phyloP scores from a whole-genome alignment of 2,888 invertebrate species.

The Hyalella azteca region DNA sequence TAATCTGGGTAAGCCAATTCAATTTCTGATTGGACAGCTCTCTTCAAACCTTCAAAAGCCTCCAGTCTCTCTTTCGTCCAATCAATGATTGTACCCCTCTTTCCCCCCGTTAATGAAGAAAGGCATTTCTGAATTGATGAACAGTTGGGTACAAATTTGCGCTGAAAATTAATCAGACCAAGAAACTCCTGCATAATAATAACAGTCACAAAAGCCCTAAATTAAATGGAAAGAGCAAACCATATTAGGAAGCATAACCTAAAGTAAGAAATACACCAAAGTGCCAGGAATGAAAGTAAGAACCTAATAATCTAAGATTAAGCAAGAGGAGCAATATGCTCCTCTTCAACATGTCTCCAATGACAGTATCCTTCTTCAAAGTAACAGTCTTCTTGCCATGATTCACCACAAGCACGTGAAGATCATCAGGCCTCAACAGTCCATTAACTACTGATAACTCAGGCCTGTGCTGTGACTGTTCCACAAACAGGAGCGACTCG shows the following conservation, averaged over 20 bases:
- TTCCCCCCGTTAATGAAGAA: background rate
- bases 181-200: no score
- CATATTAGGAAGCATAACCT: background rate
- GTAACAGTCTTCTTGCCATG: background rate
- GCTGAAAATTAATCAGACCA: slow-evolving; percentile 18
- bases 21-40: background rate
- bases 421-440: background rate
- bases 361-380: background rate
- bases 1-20: background rate
- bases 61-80: background rate
- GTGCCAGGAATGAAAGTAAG: background rate
- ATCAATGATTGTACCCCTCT: background rate
- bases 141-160: slow-evolving; percentile 5
- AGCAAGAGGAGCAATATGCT: background rate
- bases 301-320: background rate
- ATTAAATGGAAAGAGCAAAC: background rate
- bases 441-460: background rate
- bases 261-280: background rate
- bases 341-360: background rate
- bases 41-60: background rate
- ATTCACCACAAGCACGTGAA: background rate
- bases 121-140: background rate
- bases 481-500: background rate
- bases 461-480: background rate
- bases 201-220: background rate